Evolutionary conservation across 2,888 invertebrate species (phyloP).

Genomic region (Artemia sp.): DNA sequence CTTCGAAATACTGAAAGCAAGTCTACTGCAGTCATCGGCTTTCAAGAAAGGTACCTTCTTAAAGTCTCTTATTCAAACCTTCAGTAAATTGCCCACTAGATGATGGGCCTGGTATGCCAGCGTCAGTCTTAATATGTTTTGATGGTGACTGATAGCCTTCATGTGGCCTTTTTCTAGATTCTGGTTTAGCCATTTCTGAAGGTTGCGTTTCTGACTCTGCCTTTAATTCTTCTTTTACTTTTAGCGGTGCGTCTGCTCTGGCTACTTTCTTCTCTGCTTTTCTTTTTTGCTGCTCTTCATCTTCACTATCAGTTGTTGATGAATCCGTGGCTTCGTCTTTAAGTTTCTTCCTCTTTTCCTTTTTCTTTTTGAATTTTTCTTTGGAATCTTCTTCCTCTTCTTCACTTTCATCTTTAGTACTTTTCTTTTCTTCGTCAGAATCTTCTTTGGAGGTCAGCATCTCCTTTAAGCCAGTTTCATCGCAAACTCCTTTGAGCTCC

Average conservation of each 20-base stretch:
- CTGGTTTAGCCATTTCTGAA: too few relatives aligned
- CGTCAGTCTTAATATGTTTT: too few relatives aligned
- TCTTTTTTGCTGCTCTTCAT: too few relatives aligned
- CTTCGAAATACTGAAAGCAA: constrained; percentile 85
- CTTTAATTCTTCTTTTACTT: too few relatives aligned
- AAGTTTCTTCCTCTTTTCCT: constrained; percentile 34
- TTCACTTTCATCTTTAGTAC: constrained; percentile 47
- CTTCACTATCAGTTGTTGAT: too few relatives aligned
- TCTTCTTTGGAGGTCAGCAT: constrained; percentile 72
- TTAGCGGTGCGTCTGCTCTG: too few relatives aligned
- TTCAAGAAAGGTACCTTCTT: constrained; percentile 76
- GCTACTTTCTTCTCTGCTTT: too few relatives aligned
- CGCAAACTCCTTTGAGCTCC: constrained; percentile 73
- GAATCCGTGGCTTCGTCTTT: constrained; percentile 26
- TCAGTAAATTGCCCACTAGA: constrained; percentile 36
- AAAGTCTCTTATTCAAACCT: constrained; percentile 84
- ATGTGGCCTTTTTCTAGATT: too few relatives aligned
- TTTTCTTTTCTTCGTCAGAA: constrained; percentile 58
- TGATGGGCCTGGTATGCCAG: too few relatives aligned
- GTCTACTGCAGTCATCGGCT: constrained; percentile 95
- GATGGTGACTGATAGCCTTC: too few relatives aligned
- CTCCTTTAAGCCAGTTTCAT: constrained; percentile 71
- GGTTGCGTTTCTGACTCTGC: too few relatives aligned
- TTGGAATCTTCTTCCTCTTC: constrained; percentile 55
- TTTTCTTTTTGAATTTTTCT: too few relatives aligned